A percentile compares a stretch with the other conserved stretches of the same genome.
phyloP scores from a whole-genome alignment of 2,888 invertebrate genomes.

The Tethea ocularis region DNA sequence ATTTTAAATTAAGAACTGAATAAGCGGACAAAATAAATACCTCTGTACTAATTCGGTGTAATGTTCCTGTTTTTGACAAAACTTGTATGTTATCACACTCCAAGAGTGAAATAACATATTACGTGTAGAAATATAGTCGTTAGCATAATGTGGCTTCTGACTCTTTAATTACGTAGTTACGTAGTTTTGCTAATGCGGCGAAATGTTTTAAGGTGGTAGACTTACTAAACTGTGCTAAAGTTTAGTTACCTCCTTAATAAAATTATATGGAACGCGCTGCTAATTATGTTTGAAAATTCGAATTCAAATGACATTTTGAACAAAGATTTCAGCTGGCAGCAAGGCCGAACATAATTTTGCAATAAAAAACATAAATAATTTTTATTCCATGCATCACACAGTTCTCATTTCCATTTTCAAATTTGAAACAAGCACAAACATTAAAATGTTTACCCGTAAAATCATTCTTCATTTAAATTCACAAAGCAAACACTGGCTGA shows the following conservation, averaged over 20 bases:
- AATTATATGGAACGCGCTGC: not conserved
- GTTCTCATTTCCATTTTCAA: not conserved
- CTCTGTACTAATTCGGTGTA: too few relatives aligned
- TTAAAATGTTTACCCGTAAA: conserved; percentile 15
- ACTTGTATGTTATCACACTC: conserved; percentile 6
- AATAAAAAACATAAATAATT: too few relatives aligned
- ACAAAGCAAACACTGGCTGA: conserved; percentile 8
- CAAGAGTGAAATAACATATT: conserved; percentile 6
- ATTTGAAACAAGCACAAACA: conserved; percentile 27
- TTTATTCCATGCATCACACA: not conserved
- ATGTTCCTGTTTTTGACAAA: conserved; percentile 7
- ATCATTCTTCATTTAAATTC: conserved; percentile 17
- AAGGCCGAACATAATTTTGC: too few relatives aligned
- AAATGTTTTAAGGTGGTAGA: not conserved
- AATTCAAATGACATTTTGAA: too few relatives aligned
- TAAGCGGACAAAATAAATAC: too few relatives aligned
- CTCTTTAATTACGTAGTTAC: conserved; percentile 49
- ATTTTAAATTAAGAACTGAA: too few relatives aligned
- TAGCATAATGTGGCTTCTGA: conserved; percentile 47
- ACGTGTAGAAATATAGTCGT: conserved; percentile 40
- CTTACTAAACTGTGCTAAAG: not conserved
- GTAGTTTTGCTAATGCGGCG: conserved; percentile 12
- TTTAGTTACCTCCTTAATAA: not conserved
- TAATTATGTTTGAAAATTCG: too few relatives aligned
- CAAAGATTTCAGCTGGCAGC: too few relatives aligned